A percentile compares a stretch with the other conserved stretches of the same genome.
phyloP scores from a whole-genome alignment of 2,797 vertebrate genomes.

The Myotis vivesi region DNA sequence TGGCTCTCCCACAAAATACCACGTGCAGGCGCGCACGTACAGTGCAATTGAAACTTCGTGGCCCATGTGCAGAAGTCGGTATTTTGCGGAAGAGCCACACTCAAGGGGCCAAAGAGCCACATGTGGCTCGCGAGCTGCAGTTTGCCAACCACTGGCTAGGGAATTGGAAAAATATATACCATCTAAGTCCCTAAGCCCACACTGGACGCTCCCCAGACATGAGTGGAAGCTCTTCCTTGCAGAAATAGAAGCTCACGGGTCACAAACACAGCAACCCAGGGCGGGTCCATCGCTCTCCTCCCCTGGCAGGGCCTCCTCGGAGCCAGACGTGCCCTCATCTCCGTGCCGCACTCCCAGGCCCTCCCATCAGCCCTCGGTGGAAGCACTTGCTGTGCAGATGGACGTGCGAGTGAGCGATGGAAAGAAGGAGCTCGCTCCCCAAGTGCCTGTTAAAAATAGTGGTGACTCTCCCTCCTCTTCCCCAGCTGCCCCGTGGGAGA shows the following conservation, averaged over 20 bases:
- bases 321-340: background rate
- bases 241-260: background rate
- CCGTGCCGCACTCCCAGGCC: background rate
- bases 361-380: background rate
- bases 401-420: background rate
- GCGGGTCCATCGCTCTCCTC: background rate
- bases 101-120: too few species aligned
- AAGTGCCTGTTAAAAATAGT: background rate
- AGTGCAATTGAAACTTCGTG: too few species aligned
- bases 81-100: too few species aligned
- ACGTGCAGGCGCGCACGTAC: too few species aligned
- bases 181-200: background rate
- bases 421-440: background rate
- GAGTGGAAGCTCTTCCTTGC: background rate
- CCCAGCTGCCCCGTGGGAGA: background rate
- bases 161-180: background rate
- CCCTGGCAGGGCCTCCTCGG: background rate
- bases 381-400: background rate
- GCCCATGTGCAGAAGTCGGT: too few species aligned
- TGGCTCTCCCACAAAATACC: too few species aligned
- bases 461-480: background rate
- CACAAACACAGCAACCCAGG: background rate
- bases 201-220: background rate
- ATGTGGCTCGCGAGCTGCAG: too few species aligned
- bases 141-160: too few species aligned